Percentiles rank a stretch among this genome's conserved stretches.
phyloP scores from a whole-genome alignment of 2,797 vertebrate genomes.

The Australoheros facetus region DNA sequence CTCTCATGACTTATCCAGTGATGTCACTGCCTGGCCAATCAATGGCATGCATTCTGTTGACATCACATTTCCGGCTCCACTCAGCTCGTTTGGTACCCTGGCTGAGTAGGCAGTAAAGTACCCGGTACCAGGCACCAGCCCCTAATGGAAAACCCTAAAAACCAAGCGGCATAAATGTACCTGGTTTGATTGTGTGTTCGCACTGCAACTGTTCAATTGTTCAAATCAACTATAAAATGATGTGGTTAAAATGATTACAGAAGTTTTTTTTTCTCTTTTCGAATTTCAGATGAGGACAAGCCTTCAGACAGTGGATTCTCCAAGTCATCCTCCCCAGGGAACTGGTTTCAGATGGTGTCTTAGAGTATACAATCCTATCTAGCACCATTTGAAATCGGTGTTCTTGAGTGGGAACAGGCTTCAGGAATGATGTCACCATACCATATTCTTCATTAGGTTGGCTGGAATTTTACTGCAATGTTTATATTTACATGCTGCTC shows the following conservation, averaged over 20 bases:
- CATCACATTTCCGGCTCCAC: too few relatives aligned
- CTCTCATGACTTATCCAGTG: too few relatives aligned
- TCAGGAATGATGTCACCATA: background rate
- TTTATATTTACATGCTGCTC: background rate
- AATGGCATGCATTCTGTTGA: too few relatives aligned
- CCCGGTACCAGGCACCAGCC: too few relatives aligned
- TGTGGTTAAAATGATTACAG: conserved; percentile 1
- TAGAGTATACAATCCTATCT: conserved; percentile 96
- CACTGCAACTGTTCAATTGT: background rate
- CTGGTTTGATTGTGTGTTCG: background rate
- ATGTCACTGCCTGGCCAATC: too few relatives aligned
- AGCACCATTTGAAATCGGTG: conserved; percentile 99
- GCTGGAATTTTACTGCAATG: background rate
- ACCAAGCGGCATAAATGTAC: too few relatives aligned
- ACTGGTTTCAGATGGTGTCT: conserved; percentile 99
- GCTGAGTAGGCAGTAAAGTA: too few relatives aligned
- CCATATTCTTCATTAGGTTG: background rate
- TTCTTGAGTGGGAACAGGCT: conserved; percentile 91
- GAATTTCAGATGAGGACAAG: conserved; percentile 27
- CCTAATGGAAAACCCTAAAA: too few relatives aligned
- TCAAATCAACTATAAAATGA: background rate
- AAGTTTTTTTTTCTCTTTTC: background rate
- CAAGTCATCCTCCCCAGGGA: conserved; percentile 89
- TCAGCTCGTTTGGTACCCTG: too few relatives aligned
- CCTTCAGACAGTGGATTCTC: background rate